These are phyloP conservation scores for Misgurnus mizolepis DNA, from an alignment of 2,113 vertebrate species.

Conservation along the genomic window DNA sequence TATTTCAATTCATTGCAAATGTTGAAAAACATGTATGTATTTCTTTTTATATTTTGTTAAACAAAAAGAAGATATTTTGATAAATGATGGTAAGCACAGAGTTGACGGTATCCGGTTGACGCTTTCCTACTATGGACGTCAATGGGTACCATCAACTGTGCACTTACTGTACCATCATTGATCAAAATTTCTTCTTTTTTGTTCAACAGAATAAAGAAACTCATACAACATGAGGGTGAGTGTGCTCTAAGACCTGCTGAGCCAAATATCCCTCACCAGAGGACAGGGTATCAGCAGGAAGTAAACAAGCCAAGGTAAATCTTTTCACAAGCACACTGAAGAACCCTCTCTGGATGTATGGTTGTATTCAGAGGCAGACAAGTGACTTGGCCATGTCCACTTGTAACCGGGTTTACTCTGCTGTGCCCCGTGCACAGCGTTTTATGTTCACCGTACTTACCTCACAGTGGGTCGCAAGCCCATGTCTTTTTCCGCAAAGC, in stretches of 20 bases:
- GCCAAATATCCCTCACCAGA: not conserved
- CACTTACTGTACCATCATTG: no score
- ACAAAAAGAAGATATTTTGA: no score
- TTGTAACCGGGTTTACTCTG: not conserved
- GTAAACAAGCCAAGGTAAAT: not conserved
- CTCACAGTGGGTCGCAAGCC: constrained; percentile 9
- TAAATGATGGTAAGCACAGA: no score
- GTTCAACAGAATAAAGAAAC: no score
- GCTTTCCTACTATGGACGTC: no score
- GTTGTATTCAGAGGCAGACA: not conserved
- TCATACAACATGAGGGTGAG: not conserved
- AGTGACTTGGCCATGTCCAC: constrained; percentile 11
- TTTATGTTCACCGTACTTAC: constrained; percentile 12
- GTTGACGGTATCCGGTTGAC: no score
- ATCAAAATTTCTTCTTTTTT: no score
- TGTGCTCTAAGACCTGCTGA: constrained; percentile 4
- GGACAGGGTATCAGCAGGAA: constrained; percentile 19
- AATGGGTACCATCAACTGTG: no score
- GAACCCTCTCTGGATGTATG: not conserved
- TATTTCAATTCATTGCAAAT: no score
- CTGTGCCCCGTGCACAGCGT: constrained; percentile 9
- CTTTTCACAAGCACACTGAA: constrained; percentile 26
- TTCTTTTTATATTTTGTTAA: no score
- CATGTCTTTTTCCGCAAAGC: constrained; percentile 17
- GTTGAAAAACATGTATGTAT: no score